A percentile compares a stretch with the other conserved stretches of the same genome.
Evolutionary conservation across 2,113 vertebrate genomes (phyloP).

Genomic region (Candoia aspera): DNA sequence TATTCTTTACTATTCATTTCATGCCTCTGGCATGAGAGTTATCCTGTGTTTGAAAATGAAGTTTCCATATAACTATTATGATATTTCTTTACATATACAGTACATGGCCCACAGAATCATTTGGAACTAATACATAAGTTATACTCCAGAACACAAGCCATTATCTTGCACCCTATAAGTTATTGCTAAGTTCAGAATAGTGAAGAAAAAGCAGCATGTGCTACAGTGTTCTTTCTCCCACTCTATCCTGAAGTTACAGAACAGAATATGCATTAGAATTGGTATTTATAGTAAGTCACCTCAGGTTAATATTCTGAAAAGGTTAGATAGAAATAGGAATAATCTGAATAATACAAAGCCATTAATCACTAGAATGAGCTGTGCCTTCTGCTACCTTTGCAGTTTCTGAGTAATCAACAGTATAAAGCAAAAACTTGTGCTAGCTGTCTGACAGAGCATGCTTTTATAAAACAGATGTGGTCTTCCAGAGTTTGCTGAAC

Average conservation of each 20-base stretch:
- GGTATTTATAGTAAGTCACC: not conserved
- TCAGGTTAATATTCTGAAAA: not conserved
- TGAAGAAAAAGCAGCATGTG: not conserved
- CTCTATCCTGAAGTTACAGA: not conserved
- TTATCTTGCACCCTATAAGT: not conserved
- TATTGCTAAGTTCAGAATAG: not conserved
- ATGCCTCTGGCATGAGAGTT: not conserved
- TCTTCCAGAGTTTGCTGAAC: not conserved
- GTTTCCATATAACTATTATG: not conserved
- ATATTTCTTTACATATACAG: not conserved
- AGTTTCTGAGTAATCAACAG: not conserved
- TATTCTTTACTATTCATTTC: not conserved
- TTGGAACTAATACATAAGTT: not conserved
- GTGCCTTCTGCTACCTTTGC: not conserved
- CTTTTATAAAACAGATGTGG: not conserved
- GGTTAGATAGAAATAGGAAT: not conserved
- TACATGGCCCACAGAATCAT: not conserved
- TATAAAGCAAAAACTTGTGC: not conserved
- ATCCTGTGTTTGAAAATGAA: not conserved
- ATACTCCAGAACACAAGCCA: not conserved
- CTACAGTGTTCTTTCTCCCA: not conserved
- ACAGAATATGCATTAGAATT: not conserved
- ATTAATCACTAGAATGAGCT: not conserved
- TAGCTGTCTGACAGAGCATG: not conserved
- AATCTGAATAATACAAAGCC: not conserved